Base-by-base conservation (phyloP, 2,797 vertebrate genomes). In the Chaenodraco wilsoni region DNA sequence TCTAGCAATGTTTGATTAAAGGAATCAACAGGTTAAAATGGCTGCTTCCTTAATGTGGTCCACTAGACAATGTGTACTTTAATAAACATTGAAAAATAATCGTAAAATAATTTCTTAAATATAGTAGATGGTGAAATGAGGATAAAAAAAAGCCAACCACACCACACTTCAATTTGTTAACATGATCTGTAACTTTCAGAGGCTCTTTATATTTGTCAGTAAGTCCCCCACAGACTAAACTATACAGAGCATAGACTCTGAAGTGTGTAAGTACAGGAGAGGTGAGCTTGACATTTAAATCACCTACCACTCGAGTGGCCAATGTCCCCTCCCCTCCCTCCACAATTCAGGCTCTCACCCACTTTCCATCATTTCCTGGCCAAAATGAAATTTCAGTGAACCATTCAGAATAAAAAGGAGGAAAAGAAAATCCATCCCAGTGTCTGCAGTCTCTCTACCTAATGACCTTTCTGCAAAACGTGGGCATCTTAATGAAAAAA, bases 381-480 rank as follows among this genome's bases (percentile, higher is more conserved):
- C 85, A 82, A 80, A 91, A 92, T 89, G 51, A 88, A 88, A 90
- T 91, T 92, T 87, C 74, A 87, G 72, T 66, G 59, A 89, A 85
- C 65, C 75, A 49, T 87, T 79, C 17, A 48, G 84, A 76, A 83
- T 70, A 78, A 78, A 81, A 84, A 72, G 41, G 48, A 66, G 57
- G 75, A 77, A 87, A 27, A 88, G 83, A 79, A 88, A 86, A 82
- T 86, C 61, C 54, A 68, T 87, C 90, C 74, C 69, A 48, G 51
- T 59, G 76, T 81, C 87, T 79, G 78, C 76, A 37, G 66, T 82
- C 81, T 85, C 87, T 93, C 65, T 82, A 45, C 75, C 76, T 88
- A 88, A 93, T 79, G 74, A 82, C 76, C 82, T 72, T 37, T 59
- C 67, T 64, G 40, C 62, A 75, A 79, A 82, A 84, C 31, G n/a